Conservation (phyloP, 2,888 invertebrate species). For the Nomada flava region DNA sequence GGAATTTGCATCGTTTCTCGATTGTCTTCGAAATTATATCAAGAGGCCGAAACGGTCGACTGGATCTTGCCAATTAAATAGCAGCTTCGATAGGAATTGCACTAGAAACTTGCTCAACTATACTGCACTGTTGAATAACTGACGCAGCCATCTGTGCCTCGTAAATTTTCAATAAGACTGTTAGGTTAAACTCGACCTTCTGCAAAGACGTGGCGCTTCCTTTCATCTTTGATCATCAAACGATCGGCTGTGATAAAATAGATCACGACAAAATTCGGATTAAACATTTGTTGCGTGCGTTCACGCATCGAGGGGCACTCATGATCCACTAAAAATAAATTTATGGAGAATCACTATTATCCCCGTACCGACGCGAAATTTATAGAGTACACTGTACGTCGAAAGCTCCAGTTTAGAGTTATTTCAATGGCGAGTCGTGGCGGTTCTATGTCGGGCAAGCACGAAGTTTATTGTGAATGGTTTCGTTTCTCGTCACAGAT, state of each 20-base stretch:
- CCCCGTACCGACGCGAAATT: not conserved
- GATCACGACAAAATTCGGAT: slow-evolving; percentile 20
- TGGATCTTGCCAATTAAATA: slow-evolving; percentile 55
- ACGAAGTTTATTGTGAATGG: not conserved
- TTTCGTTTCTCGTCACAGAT: not conserved
- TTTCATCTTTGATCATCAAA: slow-evolving; percentile 45
- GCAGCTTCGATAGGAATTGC: slow-evolving; percentile 12
- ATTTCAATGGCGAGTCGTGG: not conserved
- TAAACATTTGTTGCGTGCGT: slow-evolving; percentile 29
- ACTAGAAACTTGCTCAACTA: slow-evolving; percentile 9
- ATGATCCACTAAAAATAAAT: slow-evolving; percentile 18
- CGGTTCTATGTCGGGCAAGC: not conserved
- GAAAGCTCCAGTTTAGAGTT: not conserved
- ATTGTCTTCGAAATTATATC: slow-evolving; percentile 18
- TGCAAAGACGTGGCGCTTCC: slow-evolving; percentile 19
- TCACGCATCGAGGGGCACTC: not conserved
- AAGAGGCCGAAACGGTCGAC: not conserved
- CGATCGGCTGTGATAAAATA: slow-evolving; percentile 1
- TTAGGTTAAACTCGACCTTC: slow-evolving; percentile 1
- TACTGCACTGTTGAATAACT: slow-evolving; percentile 15
- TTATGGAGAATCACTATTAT: slow-evolving; percentile 24
- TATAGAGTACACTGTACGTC: not conserved
- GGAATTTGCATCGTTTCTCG: slow-evolving; percentile 25
- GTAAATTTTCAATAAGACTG: slow-evolving; percentile 38
- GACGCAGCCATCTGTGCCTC: slow-evolving; percentile 36